Evolutionary conservation across 2,888 invertebrate species (phyloP).

Genomic region (Drosophila borealis): DNA sequence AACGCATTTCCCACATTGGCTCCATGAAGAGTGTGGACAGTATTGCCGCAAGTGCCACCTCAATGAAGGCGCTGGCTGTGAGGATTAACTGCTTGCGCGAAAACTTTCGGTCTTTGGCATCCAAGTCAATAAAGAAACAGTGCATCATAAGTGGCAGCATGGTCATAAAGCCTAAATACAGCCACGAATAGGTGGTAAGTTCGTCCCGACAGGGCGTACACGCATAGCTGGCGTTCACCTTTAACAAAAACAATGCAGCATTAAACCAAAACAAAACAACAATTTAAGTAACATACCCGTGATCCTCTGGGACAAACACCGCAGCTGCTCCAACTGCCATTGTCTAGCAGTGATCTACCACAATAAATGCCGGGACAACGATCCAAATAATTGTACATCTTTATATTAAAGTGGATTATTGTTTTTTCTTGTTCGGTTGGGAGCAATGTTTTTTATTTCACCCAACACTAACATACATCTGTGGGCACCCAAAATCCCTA

Average conservation of each 20-base stretch:
- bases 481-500: conserved; percentile 16
- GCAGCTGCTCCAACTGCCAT: conserved; percentile 92
- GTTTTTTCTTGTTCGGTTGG: conserved; percentile 1
- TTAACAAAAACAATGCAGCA: conserved; percentile 6
- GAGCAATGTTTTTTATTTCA: conserved; percentile 7
- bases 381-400: conserved; percentile 65
- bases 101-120: conserved; percentile 91
- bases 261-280: conserved; percentile 74
- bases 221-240: conserved; percentile 87
- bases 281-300: conserved; percentile 86
- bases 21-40: conserved; percentile 92
- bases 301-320: conserved; percentile 95
- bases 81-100: conserved; percentile 91
- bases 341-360: conserved; percentile 87
- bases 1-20: conserved; percentile 91
- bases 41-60: conserved; percentile 91
- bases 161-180: conserved; percentile 97
- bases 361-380: conserved; percentile 85
- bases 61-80: conserved; percentile 93
- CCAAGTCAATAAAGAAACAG: conserved; percentile 96
- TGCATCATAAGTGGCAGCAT: conserved; percentile 94
- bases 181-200: conserved; percentile 95
- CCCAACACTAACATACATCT: conserved; percentile 6
- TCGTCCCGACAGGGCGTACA: conserved; percentile 91
- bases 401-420: conserved; percentile 22